Percentiles rank a stretch among this genome's conserved stretches.
Evolutionary conservation across 2,113 vertebrate species (phyloP).

Genomic region (Apteryx owenii): DNA sequence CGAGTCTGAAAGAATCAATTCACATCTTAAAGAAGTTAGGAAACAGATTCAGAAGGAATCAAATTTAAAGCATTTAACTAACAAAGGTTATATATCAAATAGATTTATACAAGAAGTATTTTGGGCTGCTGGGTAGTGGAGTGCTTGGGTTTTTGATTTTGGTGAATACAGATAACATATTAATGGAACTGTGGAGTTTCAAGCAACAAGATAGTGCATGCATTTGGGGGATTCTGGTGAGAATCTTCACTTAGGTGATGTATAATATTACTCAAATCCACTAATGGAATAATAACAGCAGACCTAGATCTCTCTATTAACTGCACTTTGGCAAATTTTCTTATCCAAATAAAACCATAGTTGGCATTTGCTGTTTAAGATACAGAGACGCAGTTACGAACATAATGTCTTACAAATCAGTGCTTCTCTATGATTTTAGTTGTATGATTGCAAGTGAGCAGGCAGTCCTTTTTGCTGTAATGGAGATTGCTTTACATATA

Average conservation of each 20-base stretch:
- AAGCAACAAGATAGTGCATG: neutral
- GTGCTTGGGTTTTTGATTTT: accelerated
- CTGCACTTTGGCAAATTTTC: neutral
- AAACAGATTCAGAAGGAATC: neutral
- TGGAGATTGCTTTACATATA: neutral
- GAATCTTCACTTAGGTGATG: neutral
- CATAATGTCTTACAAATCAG: neutral
- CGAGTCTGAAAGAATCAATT: neutral
- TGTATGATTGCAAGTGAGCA: neutral
- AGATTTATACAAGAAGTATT: neutral
- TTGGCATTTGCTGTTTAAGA: neutral
- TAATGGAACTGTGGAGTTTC: neutral
- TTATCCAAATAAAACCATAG: neutral
- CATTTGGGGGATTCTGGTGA: neutral
- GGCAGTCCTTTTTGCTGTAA: neutral
- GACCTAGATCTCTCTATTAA: neutral
- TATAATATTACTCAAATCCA: neutral
- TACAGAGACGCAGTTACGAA: neutral
- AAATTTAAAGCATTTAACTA: neutral
- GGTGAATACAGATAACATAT: neutral
- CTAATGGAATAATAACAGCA: neutral
- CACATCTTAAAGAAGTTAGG: neutral
- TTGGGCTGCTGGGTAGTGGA: neutral
- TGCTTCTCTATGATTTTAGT: neutral
- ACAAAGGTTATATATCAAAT: neutral